These are phyloP conservation scores for Lochmaea crataegi DNA, from an alignment of 2,888 invertebrate genomes.

Conservation along the genomic window DNA sequence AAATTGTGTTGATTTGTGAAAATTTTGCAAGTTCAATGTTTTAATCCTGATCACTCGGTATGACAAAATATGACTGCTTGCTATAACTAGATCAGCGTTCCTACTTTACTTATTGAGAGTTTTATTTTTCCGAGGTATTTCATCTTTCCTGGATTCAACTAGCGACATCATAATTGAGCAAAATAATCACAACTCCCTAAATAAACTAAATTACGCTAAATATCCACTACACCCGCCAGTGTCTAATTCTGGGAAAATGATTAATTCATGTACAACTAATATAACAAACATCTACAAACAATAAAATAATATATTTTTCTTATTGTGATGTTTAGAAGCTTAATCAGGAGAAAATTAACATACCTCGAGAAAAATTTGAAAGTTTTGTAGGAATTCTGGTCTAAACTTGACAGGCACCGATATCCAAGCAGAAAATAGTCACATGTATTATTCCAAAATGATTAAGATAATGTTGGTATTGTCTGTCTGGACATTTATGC, in stretches of 20 bases:
- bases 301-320: background rate
- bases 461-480: slow-evolving; percentile 19
- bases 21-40: slow-evolving; percentile 66
- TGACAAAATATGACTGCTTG: slow-evolving; percentile 64
- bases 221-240: background rate
- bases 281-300: no score
- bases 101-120: background rate
- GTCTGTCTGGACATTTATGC: slow-evolving; percentile 43
- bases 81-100: slow-evolving; percentile 52
- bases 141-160: background rate
- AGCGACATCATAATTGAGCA: background rate
- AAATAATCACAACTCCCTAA: background rate
- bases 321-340: background rate
- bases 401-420: slow-evolving; percentile 45
- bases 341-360: background rate
- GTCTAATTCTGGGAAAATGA: background rate
- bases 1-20: slow-evolving; percentile 65
- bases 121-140: slow-evolving; percentile 5
- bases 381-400: slow-evolving; percentile 6
- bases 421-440: slow-evolving; percentile 45
- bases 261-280: background rate
- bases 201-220: background rate
- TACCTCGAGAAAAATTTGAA: slow-evolving; percentile 4
- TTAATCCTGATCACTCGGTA: slow-evolving; percentile 63
- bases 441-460: background rate